Base-by-base conservation (phyloP, 92 coral and sea anemone species). In the Epizoanthus stellaris region DNA sequence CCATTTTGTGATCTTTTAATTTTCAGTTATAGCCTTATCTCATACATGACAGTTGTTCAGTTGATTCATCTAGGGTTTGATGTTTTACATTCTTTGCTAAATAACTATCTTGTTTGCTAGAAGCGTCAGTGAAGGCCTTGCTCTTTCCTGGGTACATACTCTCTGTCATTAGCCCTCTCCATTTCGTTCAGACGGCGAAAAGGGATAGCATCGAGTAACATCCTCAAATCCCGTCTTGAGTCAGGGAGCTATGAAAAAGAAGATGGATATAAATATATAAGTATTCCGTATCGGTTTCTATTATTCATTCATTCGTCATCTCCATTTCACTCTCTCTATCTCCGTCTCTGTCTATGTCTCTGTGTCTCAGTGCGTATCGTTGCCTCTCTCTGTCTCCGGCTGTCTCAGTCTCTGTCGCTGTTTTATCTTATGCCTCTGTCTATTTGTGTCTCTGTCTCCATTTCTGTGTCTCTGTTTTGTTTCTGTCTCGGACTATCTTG, bases 401-500 rank as follows among this genome's bases (percentile, higher is more conserved):
- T 30, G 36, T 30, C 36, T 30, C 36, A 30, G 36, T 30, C 36
- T 30, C 36, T 30, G 36, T 30, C 36, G 14, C 67, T 15, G n/a
- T 62, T 21, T 62, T 17, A 13, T 21, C 2, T 62, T 62, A 17
- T 62, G 67, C 67, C 67, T 19, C 71, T 23, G 70, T 3, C 13
- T 25, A 23, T 67, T 8, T 67, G 36, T 67, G 40, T 7, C 11
- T 67, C 71, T 68, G 73, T 36, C 16, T 3, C 14, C 11, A 7
- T 52, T 67, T 67, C 71, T 67, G 13, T 67, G 71, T 67, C 5
- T 30, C 71, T 68, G 73, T 68, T 68, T 68, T 25, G 52, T 38
- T 68, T 38, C 73, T 38, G 52, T 68, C 73, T 67, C 73, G 20
- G 73, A 67, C 73, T 34, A 67, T 67, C 73, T 68, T 68, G 73